These are phyloP conservation scores for Ptiloglossa arizonensis DNA, from an alignment of 1,140 invertebrate species.

Conservation along the genomic window DNA sequence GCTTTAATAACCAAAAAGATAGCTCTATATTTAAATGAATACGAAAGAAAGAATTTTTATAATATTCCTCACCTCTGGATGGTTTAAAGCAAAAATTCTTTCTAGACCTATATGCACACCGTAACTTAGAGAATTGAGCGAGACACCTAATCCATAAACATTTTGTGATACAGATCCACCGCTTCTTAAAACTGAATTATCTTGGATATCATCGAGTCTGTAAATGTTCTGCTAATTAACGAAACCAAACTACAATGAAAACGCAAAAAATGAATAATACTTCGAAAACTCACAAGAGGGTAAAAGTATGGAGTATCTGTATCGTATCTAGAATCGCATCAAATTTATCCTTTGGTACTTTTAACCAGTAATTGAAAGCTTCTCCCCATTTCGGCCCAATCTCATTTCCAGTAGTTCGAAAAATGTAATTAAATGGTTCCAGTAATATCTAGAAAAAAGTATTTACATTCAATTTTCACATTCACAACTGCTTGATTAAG, in stretches of 20 bases:
- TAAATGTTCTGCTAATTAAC: slow-evolving; percentile 62
- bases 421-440: slow-evolving; percentile 93
- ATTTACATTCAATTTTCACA: not conserved
- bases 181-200: slow-evolving; percentile 95
- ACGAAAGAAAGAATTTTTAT: slow-evolving; percentile 16
- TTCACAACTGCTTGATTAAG: no score
- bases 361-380: slow-evolving; percentile 97
- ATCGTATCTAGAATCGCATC: slow-evolving; percentile 92
- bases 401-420: slow-evolving; percentile 94
- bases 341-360: slow-evolving; percentile 93
- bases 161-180: slow-evolving; percentile 97
- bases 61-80: slow-evolving; percentile 86
- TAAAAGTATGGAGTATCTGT: slow-evolving; percentile 98
- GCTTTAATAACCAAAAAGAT: no score
- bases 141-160: slow-evolving; percentile 96
- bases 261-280: not conserved
- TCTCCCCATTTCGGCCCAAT: slow-evolving; percentile 92
- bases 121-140: slow-evolving; percentile 99
- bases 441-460: slow-evolving; percentile 87
- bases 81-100: slow-evolving; percentile 90
- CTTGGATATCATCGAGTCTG: slow-evolving; percentile 98
- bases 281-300: slow-evolving; percentile 91
- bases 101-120: slow-evolving; percentile 94
- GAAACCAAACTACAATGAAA: not conserved
- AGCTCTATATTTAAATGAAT: no score